Conservation (phyloP, 2,797 vertebrate genomes). For the Vireo griseus region DNA sequence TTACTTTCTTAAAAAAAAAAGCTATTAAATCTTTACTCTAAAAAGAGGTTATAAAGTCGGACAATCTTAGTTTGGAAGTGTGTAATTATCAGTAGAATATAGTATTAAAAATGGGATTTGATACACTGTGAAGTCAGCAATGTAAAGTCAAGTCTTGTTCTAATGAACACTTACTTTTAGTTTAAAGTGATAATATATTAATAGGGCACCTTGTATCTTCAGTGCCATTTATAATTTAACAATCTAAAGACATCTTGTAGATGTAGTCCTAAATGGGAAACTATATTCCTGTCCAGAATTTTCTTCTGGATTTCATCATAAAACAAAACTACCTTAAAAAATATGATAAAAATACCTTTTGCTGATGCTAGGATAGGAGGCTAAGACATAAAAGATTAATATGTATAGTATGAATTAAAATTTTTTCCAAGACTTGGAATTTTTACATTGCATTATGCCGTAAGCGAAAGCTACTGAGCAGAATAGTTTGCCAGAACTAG, state of each 20-base stretch:
- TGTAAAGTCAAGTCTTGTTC: neutral
- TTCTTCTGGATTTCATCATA: neutral
- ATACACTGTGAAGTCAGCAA: neutral
- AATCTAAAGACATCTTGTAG: neutral
- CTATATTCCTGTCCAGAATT: neutral
- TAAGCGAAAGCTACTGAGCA: neutral
- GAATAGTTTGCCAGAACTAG: neutral
- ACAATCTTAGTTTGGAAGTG: neutral
- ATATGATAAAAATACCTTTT: neutral
- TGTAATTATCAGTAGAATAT: neutral
- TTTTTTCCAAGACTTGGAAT: neutral
- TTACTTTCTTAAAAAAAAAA: neutral
- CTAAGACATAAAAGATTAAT: neutral
- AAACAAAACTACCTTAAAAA: neutral
- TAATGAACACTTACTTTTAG: neutral
- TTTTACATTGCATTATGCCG: neutral
- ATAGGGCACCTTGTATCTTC: neutral
- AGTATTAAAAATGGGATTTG: neutral
- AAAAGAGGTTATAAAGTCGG: neutral
- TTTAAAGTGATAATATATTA: neutral
- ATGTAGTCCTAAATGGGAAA: neutral
- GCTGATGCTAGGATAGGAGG: neutral
- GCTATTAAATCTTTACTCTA: neutral
- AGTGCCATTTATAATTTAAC: neutral
- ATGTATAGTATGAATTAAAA: rapidly evolving